Base-by-base conservation (phyloP, 2,888 invertebrate species). In the Campoletis raptor region DNA sequence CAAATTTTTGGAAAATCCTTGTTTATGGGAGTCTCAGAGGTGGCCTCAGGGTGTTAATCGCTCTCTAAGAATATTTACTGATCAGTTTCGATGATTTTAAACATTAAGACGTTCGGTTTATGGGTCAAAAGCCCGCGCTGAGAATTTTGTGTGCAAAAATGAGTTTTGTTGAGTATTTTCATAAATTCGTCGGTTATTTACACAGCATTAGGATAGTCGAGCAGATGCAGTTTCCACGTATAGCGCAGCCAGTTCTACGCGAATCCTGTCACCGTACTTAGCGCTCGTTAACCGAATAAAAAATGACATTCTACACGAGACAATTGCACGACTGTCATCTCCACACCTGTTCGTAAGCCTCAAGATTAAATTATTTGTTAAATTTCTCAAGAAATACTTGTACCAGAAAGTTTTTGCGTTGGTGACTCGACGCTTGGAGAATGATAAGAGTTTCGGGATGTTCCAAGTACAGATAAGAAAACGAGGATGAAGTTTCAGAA, bases 351-450 rank as follows among this genome's bases (percentile, higher is more conserved):
- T n/a, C 48, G 18, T 18, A n/a, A 48, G 48, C 7, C 18, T 7
- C 7, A 15, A 4, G 9, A 4, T 45, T 10, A 45, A 3, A 45
- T 15, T 45, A 0, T 48, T n/a, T 18, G 18, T 18, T 48, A n/a
- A 48, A 48, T 48, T 48, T n/a, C 48, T n/a, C 48, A 5, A 30
- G 12, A 57, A 57, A 57, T 24, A 24, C 12, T 57, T 66, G 52
- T 69, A 48, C 70, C 73, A 74, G 70, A 78, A 81, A 83, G 69
- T 74, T 61, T 61, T 54, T 21, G 30, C 36, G 77, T 64, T 84
- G 52, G 48, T 76, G 85, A 87, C 82, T 87, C 83, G 80, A 57
- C 57, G 45, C 21, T 80, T 45, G 70, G 78, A 81, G 70, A 45
- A 66, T 81, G 69, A 78, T 24, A 66, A 77, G 66, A 57, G 40